A percentile compares a stretch with the other conserved stretches of the same genome.
phyloP scores from a whole-genome alignment of 2,113 vertebrate genomes.

The Syngnathoides biaculeatus region DNA sequence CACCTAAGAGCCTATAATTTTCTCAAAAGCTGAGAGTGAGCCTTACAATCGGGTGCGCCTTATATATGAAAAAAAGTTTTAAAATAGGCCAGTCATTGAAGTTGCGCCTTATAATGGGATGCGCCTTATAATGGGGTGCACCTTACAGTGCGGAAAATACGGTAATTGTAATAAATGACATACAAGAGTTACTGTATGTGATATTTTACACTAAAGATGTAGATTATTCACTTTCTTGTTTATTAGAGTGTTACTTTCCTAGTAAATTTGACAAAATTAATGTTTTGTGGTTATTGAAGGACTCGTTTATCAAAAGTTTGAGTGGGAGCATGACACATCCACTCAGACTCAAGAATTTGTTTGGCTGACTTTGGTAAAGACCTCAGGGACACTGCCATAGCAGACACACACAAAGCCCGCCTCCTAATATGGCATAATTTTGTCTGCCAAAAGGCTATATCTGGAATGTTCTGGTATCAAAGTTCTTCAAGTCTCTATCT shows the following conservation, averaged over 20 bases:
- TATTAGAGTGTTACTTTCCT: not conserved
- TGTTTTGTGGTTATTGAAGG: slow-evolving; percentile 16
- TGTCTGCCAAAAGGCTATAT: slow-evolving; percentile 15
- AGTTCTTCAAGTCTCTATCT: slow-evolving; percentile 13
- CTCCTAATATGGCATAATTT: slow-evolving; percentile 35
- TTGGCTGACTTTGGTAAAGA: slow-evolving; percentile 34
- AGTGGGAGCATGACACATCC: slow-evolving; percentile 18
- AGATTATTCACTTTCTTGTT: not conserved
- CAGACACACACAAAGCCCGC: slow-evolving; percentile 10
- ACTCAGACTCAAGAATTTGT: not conserved
- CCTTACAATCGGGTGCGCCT: too few species aligned
- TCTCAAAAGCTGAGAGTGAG: too few species aligned
- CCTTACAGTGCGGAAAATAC: too few species aligned
- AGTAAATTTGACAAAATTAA: not conserved
- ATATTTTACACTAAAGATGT: not conserved
- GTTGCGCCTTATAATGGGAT: too few species aligned
- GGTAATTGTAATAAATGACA: not conserved
- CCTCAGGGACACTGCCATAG: slow-evolving; percentile 38
- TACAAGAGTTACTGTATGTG: not conserved
- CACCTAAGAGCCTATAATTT: too few species aligned
- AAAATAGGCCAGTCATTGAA: too few species aligned
- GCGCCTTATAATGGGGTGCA: too few species aligned
- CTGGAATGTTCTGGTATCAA: slow-evolving; percentile 3
- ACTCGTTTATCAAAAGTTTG: not conserved
- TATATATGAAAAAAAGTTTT: too few species aligned